phyloP scores from a whole-genome alignment of 2,888 invertebrate genomes.

The Euclidia mi region DNA sequence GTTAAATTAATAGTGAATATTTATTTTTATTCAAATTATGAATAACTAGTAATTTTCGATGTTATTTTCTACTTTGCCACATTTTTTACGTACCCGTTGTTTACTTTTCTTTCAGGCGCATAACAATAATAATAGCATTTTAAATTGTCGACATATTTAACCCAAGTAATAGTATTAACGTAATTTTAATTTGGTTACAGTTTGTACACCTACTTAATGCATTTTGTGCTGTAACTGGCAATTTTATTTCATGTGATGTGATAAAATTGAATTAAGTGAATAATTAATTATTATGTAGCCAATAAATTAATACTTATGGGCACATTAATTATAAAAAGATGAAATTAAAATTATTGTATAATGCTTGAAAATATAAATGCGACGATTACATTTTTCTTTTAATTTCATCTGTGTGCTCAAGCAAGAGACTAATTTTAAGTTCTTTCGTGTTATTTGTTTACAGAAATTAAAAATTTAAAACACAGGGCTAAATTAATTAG shows the following conservation, averaged over 20 bases:
- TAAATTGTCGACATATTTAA: conserved; percentile 42
- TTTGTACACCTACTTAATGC: conserved; percentile 50
- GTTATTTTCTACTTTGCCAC: conserved; percentile 57
- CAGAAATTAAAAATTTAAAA: conserved; percentile 20
- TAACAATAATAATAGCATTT: conserved; percentile 52
- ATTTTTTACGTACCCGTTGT: conserved; percentile 38
- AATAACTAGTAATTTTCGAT: conserved; percentile 53
- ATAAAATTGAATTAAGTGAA: conserved; percentile 55
- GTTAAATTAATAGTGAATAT: conserved; percentile 72
- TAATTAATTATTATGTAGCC: conserved; percentile 43
- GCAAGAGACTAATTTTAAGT: conserved; percentile 30
- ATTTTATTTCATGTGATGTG: conserved; percentile 59
- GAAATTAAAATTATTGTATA: conserved; percentile 32
- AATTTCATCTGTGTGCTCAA: conserved; percentile 40
- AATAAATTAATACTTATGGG: conserved; percentile 48
- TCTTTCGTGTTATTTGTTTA: conserved; percentile 36
- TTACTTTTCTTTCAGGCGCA: conserved; percentile 32
- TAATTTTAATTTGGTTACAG: conserved; percentile 53
- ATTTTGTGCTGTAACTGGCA: conserved; percentile 50
- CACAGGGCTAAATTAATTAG: conserved; percentile 25
- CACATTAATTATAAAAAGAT: conserved; percentile 33
- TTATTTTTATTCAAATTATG: conserved; percentile 71
- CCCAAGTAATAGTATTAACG: conserved; percentile 52
- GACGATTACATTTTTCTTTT: conserved; percentile 7
- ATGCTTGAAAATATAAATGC: background rate